Evolutionary conservation across 1,140 invertebrate genomes (phyloP).

Genomic region (Condylostylus longicornis): DNA sequence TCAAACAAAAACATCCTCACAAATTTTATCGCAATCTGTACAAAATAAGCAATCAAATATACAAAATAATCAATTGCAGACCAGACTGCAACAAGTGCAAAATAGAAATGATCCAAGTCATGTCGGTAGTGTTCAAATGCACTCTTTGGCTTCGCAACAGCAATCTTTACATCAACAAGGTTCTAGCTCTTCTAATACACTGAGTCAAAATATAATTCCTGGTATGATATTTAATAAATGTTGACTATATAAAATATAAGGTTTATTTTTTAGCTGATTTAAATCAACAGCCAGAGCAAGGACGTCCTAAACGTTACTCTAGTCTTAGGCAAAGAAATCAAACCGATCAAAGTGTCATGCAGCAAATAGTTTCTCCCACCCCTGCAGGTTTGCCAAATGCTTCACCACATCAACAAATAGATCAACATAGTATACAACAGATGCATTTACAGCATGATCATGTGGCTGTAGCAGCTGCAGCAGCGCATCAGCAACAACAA

Average conservation of each 20-base stretch:
- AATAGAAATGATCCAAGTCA: constrained; percentile 30
- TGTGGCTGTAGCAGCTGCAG: constrained; percentile 17
- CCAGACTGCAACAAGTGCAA: constrained; percentile 26
- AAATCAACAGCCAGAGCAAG: constrained; percentile 31
- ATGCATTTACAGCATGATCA: constrained; percentile 14
- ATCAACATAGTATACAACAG: constrained; percentile 20
- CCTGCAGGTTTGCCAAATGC: no score
- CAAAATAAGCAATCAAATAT: not conserved
- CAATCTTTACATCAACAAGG: constrained; percentile 12
- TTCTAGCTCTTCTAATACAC: no score
- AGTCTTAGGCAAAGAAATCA: constrained; percentile 49
- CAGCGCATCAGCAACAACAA: constrained; percentile 15
- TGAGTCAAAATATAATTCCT: no score
- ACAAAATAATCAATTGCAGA: not conserved
- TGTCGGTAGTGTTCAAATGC: constrained; percentile 30
- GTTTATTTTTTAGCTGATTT: no score
- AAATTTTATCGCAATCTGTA: no score
- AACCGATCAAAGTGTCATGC: constrained; percentile 15
- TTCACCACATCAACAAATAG: constrained; percentile 20
- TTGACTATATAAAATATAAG: no score
- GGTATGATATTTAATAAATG: no score
- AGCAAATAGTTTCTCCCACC: constrained; percentile 17
- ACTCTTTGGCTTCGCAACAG: constrained; percentile 22
- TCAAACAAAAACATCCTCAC: no score
- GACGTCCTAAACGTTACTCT: constrained; percentile 54